Base-by-base conservation (phyloP, 2,113 vertebrate genomes). In the Tragulus kanchil region DNA sequence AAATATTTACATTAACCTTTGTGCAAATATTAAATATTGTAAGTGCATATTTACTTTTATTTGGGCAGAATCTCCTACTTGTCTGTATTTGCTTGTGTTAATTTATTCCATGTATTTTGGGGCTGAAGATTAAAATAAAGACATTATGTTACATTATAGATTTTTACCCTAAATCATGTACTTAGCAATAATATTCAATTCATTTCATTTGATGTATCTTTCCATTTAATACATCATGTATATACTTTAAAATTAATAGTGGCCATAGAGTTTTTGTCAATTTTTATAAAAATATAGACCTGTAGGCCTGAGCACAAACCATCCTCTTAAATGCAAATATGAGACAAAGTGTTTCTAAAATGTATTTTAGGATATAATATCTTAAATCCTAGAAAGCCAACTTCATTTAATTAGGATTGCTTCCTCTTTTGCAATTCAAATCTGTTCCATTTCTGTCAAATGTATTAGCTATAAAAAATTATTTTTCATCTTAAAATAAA, bases 391-490 rank as follows among this genome's bases (percentile, higher is more conserved):
- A 87, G 45, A 85, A 85, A 84, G 58, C 15, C 52, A 87, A 8
- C 48, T 85, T 95, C 54, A 93, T 95, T 90, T 85, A 89, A 65
- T 75, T 94, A 86, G n/a, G 62, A 93, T 73, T 83, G 2, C 48
- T 54, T 93, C 25, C 10, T 93, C 10, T 52, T 97, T 36, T 54
- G 23, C 25, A 93, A 59, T 71, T 93, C 19, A 93, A 93, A 64
- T 81, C 65, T 90, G 13, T 71, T 69, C 50, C 71, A 88, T 48
- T 82, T 96, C 21, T 94, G 5, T 71, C 54, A 82, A 64, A 78
- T 23, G 64, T 19, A 56, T 50, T 36, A 64, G 56, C 91, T 64
- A n/a, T 67, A 73, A 92, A 56, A 78, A 92, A n/a, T n/a, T n/a
- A 86, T 77, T 85, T 93, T 81, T 71, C 25, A 59, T 78, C 42